A percentile compares a stretch with the other conserved stretches of the same genome.
These are phyloP conservation scores for Pseudochirops corinnae DNA, from an alignment of 2,797 vertebrate species.

Conservation along the genomic window DNA sequence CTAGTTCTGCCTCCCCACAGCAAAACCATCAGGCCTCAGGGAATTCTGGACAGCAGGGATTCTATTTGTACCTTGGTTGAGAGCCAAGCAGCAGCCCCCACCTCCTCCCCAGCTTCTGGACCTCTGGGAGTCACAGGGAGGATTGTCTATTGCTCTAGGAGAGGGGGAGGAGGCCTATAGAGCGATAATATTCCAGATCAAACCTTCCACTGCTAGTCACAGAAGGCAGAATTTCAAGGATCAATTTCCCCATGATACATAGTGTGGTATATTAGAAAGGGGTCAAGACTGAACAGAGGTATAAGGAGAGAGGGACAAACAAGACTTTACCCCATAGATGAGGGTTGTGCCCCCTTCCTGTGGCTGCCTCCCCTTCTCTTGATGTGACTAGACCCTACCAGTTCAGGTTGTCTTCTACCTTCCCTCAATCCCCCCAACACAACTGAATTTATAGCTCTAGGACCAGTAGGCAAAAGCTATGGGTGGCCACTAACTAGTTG, in stretches of 20 bases:
- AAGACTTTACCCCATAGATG: not conserved
- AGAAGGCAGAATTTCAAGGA: not conserved
- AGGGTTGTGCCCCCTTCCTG: not conserved
- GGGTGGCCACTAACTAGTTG: not conserved
- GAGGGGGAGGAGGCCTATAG: not conserved
- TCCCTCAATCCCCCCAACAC: not conserved
- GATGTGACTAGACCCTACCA: not conserved
- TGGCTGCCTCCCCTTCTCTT: not conserved
- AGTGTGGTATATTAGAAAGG: not conserved
- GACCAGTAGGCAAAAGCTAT: not conserved
- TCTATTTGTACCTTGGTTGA: not conserved
- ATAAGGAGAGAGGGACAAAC: not conserved
- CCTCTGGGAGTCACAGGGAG: not conserved
- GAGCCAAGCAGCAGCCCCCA: not conserved
- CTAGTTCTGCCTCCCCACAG: not conserved
- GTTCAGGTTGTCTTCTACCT: not conserved
- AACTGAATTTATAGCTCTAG: not conserved
- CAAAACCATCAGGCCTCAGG: not conserved
- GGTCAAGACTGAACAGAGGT: not conserved
- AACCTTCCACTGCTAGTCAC: not conserved
- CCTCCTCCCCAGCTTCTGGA: not conserved
- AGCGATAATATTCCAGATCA: not conserved
- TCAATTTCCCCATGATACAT: not conserved
- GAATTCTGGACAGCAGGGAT: not conserved
- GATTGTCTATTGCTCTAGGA: not conserved